Evolutionary conservation across 1,140 invertebrate species (phyloP), one percentile per base, ranked within the genome.

Genomic region (Cydia fagiglandana): DNA sequence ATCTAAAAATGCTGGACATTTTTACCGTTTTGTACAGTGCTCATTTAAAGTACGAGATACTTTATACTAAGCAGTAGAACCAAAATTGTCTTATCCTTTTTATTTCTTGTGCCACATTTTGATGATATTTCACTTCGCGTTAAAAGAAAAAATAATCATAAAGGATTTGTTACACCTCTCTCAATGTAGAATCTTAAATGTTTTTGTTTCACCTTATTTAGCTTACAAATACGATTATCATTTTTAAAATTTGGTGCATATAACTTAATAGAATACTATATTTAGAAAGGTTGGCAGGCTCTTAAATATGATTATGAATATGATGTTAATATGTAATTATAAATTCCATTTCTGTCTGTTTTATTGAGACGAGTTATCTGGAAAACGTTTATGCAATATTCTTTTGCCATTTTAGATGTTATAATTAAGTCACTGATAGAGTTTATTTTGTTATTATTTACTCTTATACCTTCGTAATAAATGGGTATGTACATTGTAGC

Each of bases 1-100:
- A 17, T 47, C 45, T 30, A 45, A 73, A 81, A 79, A 81, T 79
- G 77, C 80, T 79, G 80, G 80, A 77, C 77, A 79, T 81, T 81
- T 78, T 75, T 76, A 56, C 34, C 45, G 64, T 73, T 75, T 77
- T 68, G 68, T 75, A 45, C 64, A 77, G 50, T 76, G 56, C 70
- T 76, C 61, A 17, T 20, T 66, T 28, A 45, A 47, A 53, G 64
- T 61, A 24, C 45, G 45, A 15, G 13, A 47, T 47, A 41, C 38
- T 41, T 41, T 41, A 10, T 41, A 41, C 5, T 9, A n/a, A 17
- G 7, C 9, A 61, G 6, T 12, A 10, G 9, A 61, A 15, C 53
- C 7, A n/a, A n/a, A 4, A 50, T 56, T 53, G 50, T 20, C 7
- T 61, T 61, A 61, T 61, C 17, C 2, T 0, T 61, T n/a, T 61